A percentile compares a stretch with the other conserved stretches of the same genome.
Conservation (phyloP, 1,140 invertebrate genomes). For the Tetramorium alpestre region DNA sequence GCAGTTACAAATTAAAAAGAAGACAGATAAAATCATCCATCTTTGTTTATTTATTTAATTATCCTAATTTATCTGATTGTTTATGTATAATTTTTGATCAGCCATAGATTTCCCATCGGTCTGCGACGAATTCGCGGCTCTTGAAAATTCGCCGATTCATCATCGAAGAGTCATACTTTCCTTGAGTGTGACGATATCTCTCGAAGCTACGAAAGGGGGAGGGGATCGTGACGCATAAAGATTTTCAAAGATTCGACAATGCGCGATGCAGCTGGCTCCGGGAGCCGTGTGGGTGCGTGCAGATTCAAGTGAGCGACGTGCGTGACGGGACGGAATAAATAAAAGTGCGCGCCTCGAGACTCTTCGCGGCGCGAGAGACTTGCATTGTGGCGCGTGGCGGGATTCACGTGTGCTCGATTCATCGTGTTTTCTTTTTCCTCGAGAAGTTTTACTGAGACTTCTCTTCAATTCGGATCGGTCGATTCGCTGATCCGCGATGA, state of each 20-base stretch:
- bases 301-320: slow-evolving; percentile 70
- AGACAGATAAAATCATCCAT: background rate
- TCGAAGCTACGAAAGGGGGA: slow-evolving; percentile 20
- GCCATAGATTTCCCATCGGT: background rate
- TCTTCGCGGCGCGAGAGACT: slow-evolving; percentile 41
- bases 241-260: slow-evolving; percentile 71
- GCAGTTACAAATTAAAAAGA: background rate
- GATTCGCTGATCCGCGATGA: slow-evolving; percentile 49
- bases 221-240: slow-evolving; percentile 69
- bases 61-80: background rate
- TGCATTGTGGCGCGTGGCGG: slow-evolving; percentile 65
- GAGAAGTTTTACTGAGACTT: slow-evolving; percentile 35
- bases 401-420: slow-evolving; percentile 48
- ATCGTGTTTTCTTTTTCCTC: slow-evolving; percentile 33
- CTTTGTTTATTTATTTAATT: background rate
- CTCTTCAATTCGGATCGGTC: background rate
- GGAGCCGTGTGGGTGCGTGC: slow-evolving; percentile 64
- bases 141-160: slow-evolving; percentile 57
- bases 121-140: slow-evolving; percentile 31
- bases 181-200: slow-evolving; percentile 53
- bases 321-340: slow-evolving; percentile 75
- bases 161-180: slow-evolving; percentile 33
- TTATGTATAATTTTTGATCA: slow-evolving; percentile 21
- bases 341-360: slow-evolving; percentile 72
- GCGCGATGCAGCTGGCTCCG: slow-evolving; percentile 67